These are phyloP conservation scores for Phataginus tetradactyla DNA, from an alignment of 2,797 vertebrate genomes.

Conservation along the genomic window DNA sequence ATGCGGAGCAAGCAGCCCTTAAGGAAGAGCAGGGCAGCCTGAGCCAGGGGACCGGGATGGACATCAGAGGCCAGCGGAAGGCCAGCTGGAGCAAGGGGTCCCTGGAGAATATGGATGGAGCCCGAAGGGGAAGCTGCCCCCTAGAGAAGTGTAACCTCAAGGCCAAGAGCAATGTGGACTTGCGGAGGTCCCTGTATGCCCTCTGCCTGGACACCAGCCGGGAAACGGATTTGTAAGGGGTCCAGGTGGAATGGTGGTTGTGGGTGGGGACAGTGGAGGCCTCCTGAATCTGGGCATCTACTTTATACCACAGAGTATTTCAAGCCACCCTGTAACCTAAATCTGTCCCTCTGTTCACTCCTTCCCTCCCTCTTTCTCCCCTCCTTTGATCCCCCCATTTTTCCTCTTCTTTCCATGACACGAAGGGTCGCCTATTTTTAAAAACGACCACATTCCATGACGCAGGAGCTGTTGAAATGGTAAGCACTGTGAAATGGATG, in stretches of 20 bases:
- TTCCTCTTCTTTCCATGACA: conserved; percentile 79
- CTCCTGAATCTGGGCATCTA: conserved; percentile 15
- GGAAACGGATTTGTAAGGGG: conserved; percentile 94
- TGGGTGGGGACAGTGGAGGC: background rate
- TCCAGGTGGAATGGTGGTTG: background rate
- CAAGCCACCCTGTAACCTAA: conserved; percentile 74
- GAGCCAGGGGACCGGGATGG: conserved; percentile 75
- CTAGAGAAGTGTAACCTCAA: conserved; percentile 92
- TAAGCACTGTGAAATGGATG: conserved; percentile 69
- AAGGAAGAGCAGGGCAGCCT: conserved; percentile 91
- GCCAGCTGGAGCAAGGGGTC: conserved; percentile 89
- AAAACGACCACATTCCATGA: conserved; percentile 84
- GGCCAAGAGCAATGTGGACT: conserved; percentile 93
- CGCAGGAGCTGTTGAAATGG: conserved; percentile 81
- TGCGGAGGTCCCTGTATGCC: conserved; percentile 95
- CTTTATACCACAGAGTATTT: conserved; percentile 80
- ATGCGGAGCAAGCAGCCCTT: conserved; percentile 91
- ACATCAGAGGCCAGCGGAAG: conserved; percentile 84
- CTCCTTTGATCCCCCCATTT: background rate
- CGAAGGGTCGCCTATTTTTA: conserved; percentile 86
- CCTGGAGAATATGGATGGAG: conserved; percentile 88
- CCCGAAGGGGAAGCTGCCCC: conserved; percentile 82
- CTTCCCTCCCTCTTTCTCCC: background rate
- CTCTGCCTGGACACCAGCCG: conserved; percentile 93
- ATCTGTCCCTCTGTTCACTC: background rate